Evolutionary conservation across 2,888 invertebrate genomes (phyloP).

Genomic region (Paralinhomoeus sp.): DNA sequence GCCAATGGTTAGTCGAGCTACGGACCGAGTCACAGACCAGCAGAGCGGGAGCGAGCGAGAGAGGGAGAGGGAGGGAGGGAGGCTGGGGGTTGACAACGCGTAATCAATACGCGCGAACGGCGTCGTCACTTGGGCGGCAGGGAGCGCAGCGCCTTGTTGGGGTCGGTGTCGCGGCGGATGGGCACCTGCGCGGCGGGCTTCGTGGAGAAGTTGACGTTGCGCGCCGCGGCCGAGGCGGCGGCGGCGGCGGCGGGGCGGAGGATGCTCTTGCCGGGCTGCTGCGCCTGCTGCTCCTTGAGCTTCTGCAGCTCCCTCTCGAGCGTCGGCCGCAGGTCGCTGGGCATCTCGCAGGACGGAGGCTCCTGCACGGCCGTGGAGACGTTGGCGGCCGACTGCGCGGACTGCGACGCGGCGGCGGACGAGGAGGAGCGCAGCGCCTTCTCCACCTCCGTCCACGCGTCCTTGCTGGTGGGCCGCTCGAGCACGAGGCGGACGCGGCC

Average conservation of each 20-base stretch:
- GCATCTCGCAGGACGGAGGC: neutral
- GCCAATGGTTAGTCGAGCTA: too few relatives aligned
- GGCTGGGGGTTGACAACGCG: too few relatives aligned
- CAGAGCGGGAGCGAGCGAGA: too few relatives aligned
- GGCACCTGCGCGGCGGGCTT: slow-evolving; percentile 26
- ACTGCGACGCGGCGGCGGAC: slow-evolving; percentile 11
- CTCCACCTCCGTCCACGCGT: neutral
- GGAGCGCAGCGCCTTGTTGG: slow-evolving; percentile 5
- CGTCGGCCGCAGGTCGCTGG: neutral
- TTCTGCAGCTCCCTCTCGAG: slow-evolving; percentile 4
- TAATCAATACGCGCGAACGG: too few relatives aligned
- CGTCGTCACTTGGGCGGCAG: too few relatives aligned
- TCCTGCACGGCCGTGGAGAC: neutral
- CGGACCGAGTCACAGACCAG: too few relatives aligned
- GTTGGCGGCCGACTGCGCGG: slow-evolving; percentile 4
- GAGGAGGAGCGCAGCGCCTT: slow-evolving; percentile 1
- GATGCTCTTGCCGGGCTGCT: too few relatives aligned
- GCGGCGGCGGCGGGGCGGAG: slow-evolving; percentile 13
- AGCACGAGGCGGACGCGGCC: too few relatives aligned
- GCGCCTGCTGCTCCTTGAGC: neutral
- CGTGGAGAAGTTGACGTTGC: slow-evolving; percentile 16
- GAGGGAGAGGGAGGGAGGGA: too few relatives aligned
- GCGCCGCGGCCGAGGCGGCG: too few relatives aligned
- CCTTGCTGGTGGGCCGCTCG: neutral
- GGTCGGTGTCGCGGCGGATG: neutral